phyloP scores from a whole-genome alignment of 1,140 invertebrate genomes.

The Heliconius congener region DNA sequence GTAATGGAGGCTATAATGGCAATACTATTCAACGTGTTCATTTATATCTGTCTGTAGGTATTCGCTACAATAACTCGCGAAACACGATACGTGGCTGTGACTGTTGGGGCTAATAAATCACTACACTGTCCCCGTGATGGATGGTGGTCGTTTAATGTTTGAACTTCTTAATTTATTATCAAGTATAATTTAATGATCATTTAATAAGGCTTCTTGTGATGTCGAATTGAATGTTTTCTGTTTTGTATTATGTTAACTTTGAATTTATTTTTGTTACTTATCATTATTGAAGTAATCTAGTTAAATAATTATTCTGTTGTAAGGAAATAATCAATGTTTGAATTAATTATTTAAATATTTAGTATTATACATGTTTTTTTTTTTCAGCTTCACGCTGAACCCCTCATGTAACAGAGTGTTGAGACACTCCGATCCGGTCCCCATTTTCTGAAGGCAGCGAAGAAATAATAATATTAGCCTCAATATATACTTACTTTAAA shows the following conservation, averaged over 20 bases:
- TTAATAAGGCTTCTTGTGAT: slow-evolving; percentile 9
- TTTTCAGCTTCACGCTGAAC: no score
- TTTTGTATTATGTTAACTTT: neutral
- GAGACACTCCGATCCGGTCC: no score
- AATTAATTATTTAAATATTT: no score
- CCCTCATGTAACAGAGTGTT: no score
- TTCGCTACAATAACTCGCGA: slow-evolving; percentile 20
- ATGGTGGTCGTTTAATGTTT: slow-evolving; percentile 9
- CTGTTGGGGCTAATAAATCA: slow-evolving; percentile 3
- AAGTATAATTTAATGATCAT: slow-evolving; percentile 13
- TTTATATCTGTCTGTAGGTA: slow-evolving; percentile 22
- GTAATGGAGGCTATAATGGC: slow-evolving; percentile 19
- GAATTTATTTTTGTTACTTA: neutral
- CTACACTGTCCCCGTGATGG: neutral
- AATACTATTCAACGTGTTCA: slow-evolving; percentile 19
- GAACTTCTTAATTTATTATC: slow-evolving; percentile 10
- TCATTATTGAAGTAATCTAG: neutral
- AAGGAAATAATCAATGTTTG: no score
- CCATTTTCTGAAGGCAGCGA: no score
- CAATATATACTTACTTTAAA: no score
- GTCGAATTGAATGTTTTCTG: neutral
- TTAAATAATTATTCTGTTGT: no score
- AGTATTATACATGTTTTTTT: no score
- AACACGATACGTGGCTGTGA: slow-evolving; percentile 19
- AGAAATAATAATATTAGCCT: no score